Conservation (phyloP, 2,113 vertebrate genomes). For the Xiphorhynchus elegans region DNA sequence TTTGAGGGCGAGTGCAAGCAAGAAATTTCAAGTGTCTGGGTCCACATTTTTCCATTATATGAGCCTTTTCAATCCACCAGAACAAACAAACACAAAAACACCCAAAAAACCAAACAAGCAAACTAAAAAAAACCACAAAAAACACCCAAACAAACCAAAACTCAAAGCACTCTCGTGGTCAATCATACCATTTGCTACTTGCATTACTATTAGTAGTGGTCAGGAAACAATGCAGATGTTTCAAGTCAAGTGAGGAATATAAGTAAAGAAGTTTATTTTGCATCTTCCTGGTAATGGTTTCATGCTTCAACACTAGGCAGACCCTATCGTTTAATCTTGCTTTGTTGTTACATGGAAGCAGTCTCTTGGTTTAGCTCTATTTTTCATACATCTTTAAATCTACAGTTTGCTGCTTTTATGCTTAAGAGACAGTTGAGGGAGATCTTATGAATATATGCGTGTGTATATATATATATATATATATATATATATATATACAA, state of each 20-base stretch:
- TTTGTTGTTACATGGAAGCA: not conserved
- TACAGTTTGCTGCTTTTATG: not conserved
- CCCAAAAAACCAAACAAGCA: too few relatives aligned
- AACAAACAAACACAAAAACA: not conserved
- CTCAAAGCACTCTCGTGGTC: not conserved
- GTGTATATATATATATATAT: not conserved
- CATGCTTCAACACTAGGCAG: not conserved
- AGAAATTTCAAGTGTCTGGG: not conserved
- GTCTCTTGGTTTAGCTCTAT: not conserved
- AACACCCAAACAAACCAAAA: not conserved
- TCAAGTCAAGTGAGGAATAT: not conserved
- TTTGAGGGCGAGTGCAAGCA: not conserved
- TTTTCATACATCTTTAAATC: not conserved
- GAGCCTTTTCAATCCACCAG: not conserved
- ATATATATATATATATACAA: not conserved
- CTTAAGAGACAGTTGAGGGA: not conserved
- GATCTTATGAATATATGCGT: not conserved
- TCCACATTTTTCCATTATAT: not conserved
- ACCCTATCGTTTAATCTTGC: not conserved
- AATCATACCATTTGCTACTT: not conserved
- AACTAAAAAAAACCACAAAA: too few relatives aligned
- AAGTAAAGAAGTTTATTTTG: not conserved
- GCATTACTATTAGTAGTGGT: not conserved
- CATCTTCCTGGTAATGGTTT: not conserved
- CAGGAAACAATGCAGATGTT: not conserved